A percentile compares a stretch with the other conserved stretches of the same genome.
phyloP scores from a whole-genome alignment of 2,113 vertebrate genomes.

The Dermatemys mawii region DNA sequence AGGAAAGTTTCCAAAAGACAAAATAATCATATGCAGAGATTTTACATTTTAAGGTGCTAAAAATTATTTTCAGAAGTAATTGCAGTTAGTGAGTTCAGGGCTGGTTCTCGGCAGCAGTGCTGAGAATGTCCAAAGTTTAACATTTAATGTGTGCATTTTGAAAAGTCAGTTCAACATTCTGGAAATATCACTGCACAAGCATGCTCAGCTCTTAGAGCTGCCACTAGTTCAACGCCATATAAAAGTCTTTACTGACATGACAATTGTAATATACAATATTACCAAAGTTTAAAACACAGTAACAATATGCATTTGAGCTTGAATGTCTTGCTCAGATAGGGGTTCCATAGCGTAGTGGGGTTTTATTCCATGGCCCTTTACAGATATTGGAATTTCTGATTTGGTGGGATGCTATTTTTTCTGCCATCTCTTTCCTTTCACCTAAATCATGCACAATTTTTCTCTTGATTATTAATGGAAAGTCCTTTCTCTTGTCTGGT shows the following conservation, averaged over 20 bases:
- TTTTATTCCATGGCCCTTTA: not conserved
- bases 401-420: not conserved
- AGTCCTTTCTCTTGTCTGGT: not conserved
- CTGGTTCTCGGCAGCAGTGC: not conserved
- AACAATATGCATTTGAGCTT: not conserved
- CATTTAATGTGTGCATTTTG: not conserved
- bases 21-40: fast-evolving
- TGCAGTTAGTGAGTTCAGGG: not conserved
- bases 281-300: not conserved
- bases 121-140: not conserved
- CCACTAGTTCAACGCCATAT: not conserved
- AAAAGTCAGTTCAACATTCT: not conserved
- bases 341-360: not conserved
- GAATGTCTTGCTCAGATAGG: not conserved
- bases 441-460: not conserved
- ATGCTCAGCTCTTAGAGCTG: not conserved
- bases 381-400: not conserved
- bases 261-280: not conserved
- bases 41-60: not conserved
- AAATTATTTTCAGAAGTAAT: not conserved
- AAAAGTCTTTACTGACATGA: not conserved
- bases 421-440: not conserved
- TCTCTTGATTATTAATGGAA: not conserved
- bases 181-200: not conserved
- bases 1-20: not conserved